Base-by-base conservation (phyloP, 1,140 invertebrate species). In the Stratiolaelaps scimitus region DNA sequence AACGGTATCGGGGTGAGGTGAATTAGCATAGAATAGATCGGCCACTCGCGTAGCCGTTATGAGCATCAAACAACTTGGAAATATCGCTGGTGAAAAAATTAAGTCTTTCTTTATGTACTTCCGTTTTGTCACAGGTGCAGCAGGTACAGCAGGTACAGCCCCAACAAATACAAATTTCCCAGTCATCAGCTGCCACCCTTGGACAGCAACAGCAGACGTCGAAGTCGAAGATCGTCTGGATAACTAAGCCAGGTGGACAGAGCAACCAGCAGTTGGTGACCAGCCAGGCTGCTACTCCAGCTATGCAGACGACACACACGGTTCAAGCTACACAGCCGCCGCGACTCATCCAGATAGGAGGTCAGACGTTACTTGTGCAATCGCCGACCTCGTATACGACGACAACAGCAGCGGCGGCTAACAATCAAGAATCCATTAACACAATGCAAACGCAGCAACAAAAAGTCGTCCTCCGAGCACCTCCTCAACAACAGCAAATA, bases 311-410 rank as follows among this genome's bases (percentile, higher is more conserved):
- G 10, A 40, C 34, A 10, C 53, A 60, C 6, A 60, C 53, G 1
- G 34, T 60, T 26, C 53, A 60, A 60, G 34, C 53, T 15, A 60
- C 53, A 17, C 53, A 60, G 53, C 53, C 53, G 1, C 53, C 53
- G 15, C 13, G 53, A 23, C 53, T 60, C 1, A 60, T 60, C 23
- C 53, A 60, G 53, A 60, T 60, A 1, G 53, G 53, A 1, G 53
- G 53, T 29, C 53, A 60, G 26, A 60, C 53, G 15, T 34, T 60
- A 2, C 26, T 60, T 60, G 53, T 60, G 4, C 53, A 60, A 23
- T 60, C 53, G 10, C 53, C 53, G 15, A 1, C 53, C 15, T 20
- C 17, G 15, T 60, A 17, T 23, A 26, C 26, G 53, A 60, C 15
- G 15, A 60, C 34, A 26, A 60, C 20, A 40, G 10, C 34, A 40